These are phyloP conservation scores for Arnoldichthys spilopterus DNA, from an alignment of 2,797 vertebrate species.

Conservation along the genomic window DNA sequence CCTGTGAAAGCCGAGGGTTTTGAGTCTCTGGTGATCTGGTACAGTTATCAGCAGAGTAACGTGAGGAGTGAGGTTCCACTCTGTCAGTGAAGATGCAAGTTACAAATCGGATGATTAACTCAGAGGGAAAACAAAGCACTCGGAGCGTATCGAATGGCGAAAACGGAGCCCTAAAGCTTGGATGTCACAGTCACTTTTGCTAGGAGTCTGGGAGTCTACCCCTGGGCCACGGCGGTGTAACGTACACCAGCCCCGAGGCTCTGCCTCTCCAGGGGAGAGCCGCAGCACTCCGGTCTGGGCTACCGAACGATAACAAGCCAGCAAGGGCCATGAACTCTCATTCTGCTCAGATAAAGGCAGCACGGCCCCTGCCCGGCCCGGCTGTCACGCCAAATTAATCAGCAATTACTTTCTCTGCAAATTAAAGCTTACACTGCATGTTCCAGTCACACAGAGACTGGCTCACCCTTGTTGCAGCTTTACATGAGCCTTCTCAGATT, in stretches of 20 bases:
- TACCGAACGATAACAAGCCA: constrained; percentile 72
- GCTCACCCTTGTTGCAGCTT: constrained; percentile 1
- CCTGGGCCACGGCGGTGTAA: constrained; percentile 66
- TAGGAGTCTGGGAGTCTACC: constrained; percentile 64
- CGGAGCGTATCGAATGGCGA: constrained; percentile 52
- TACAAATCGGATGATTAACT: constrained; percentile 61
- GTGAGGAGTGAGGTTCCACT: constrained; percentile 41
- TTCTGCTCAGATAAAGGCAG: constrained; percentile 68
- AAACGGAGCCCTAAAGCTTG: constrained; percentile 52
- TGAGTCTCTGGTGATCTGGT: background rate
- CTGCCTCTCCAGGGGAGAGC: constrained; percentile 58
- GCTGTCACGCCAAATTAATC: constrained; percentile 65
- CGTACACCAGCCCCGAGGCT: constrained; percentile 55
- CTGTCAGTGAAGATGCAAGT: constrained; percentile 44
- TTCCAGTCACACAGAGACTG: background rate
- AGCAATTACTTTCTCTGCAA: constrained; percentile 30
- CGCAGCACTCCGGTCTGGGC: constrained; percentile 68
- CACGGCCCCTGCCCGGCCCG: constrained; percentile 54
- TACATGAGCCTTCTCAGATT: constrained; percentile 8
- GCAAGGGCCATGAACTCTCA: constrained; percentile 67
- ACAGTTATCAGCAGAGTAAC: constrained; percentile 35
- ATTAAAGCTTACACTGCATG: constrained; percentile 36
- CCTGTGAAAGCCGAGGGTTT: constrained; percentile 30
- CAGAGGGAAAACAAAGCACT: constrained; percentile 56
- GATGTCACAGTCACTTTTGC: constrained; percentile 56